Conservation (phyloP, 2,797 vertebrate genomes). For the Eospalax fontanierii region DNA sequence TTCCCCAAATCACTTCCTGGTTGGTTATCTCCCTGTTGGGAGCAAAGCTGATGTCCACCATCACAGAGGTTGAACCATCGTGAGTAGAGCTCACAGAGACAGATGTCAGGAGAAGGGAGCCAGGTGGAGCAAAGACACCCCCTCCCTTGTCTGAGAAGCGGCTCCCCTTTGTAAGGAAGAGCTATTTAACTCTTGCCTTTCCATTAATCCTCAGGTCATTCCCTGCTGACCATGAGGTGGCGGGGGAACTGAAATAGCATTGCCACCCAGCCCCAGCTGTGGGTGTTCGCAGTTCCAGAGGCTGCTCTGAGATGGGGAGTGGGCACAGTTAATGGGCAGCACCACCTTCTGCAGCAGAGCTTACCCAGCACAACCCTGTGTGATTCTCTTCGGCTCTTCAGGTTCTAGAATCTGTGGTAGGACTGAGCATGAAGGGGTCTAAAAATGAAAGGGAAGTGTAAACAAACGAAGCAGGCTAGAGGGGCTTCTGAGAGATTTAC, state of each 20-base stretch:
- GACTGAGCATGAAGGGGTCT: background rate
- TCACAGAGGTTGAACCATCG: accelerated
- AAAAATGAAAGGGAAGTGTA: slow-evolving; percentile 1
- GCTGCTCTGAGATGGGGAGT: accelerated
- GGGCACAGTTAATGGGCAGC: background rate
- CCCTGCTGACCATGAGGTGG: background rate
- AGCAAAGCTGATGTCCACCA: background rate
- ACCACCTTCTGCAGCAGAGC: accelerated
- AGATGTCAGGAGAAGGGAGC: background rate
- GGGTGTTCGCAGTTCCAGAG: background rate
- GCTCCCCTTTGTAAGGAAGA: background rate
- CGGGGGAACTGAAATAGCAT: background rate
- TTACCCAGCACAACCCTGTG: background rate
- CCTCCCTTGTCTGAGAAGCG: background rate
- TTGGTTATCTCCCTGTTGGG: background rate
- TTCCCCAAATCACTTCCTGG: background rate
- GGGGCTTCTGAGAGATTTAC: slow-evolving; percentile 50
- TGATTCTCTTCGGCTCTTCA: background rate
- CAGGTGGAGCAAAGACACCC: background rate
- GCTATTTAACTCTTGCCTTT: background rate
- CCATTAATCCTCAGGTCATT: background rate
- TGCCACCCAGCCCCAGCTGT: background rate
- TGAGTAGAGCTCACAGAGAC: background rate
- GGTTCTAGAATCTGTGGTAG: background rate
- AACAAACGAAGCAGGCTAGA: slow-evolving; percentile 57